Base-by-base conservation (phyloP, 1,140 invertebrate genomes). In the Microplitis demolitor region DNA sequence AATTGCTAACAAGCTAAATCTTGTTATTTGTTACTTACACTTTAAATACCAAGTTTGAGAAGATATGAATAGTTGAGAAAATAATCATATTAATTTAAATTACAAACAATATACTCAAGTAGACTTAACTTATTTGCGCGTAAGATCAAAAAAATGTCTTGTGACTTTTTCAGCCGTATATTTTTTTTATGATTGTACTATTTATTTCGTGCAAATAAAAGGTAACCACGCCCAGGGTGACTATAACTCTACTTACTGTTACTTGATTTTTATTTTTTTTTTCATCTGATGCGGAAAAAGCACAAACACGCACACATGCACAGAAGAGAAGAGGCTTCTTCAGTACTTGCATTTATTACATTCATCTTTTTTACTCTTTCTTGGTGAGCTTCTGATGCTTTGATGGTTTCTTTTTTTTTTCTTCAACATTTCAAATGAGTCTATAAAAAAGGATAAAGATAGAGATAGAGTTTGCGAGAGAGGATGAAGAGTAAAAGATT, bases 301-400 rank as follows among this genome's bases (percentile, higher is more conserved):
- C n/a, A 64, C 62, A 64, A 14, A 34, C 34, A 45, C 62, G 39
- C 11, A 45, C 11, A 45, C 39, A 45, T 11, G 11, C 39, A 8
- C 11, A 11, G 11, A 6, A 11, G 6, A 3, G 39, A 45, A 11
- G 34, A 14, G 37, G 62, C 62, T 64, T 64, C 37, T 8, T 64
- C 37, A 64, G 62, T 64, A 16, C 35, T 64, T 64, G 62, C 33
- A 64, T 34, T 64, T 64, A 64, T 64, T 64, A 64, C 62, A 64
- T 64, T 24, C 34, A 9, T 35, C 11, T 64, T 64, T 45, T 64
- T 64, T 33, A 33, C 33, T 39, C 11, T 5, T 4, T 33, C 34
- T 45, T 64, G 35, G 16, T 35, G 14, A 4, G 14, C 24, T 34
- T 64, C 8, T 45, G 9, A 13, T 64, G 39, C 39, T 45, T 45